Evolutionary conservation across 2,888 invertebrate genomes (phyloP).

Genomic region (Ashinkailepas kermadecensis): DNA sequence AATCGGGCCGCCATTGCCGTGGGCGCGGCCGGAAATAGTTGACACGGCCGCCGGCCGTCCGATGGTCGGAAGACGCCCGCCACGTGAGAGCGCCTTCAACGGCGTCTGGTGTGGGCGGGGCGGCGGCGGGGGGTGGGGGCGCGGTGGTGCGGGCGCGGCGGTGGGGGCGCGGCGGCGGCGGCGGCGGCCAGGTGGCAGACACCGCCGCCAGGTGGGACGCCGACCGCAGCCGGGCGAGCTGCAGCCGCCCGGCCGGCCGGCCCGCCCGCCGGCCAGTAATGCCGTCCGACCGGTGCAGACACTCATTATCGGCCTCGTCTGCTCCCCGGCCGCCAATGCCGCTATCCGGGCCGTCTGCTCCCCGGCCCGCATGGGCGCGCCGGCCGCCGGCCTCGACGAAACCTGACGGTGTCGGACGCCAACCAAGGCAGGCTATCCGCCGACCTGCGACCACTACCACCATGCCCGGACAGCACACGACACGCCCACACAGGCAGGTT

Average conservation of each 20-base stretch:
- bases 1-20: neutral
- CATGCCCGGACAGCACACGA: too few species aligned
- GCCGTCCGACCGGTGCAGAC: neutral
- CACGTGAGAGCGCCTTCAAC: conserved; percentile 2
- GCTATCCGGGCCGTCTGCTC: neutral
- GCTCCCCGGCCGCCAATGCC: neutral
- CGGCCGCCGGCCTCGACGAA: neutral
- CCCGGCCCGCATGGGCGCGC: neutral
- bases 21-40: neutral
- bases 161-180: neutral
- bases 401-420: neutral
- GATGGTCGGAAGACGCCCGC: neutral
- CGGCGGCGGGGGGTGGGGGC: too few species aligned
- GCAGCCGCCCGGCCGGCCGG: neutral
- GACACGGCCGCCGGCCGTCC: neutral
- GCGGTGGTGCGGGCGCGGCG: neutral
- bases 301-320: neutral
- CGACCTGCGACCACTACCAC: too few species aligned
- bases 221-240: neutral
- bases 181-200: neutral
- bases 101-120: neutral
- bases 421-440: too few species aligned
- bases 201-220: neutral
- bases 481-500: too few species aligned
- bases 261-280: neutral